phyloP scores from a whole-genome alignment of 2,888 invertebrate species.

The Onthophagus sagittarius region DNA sequence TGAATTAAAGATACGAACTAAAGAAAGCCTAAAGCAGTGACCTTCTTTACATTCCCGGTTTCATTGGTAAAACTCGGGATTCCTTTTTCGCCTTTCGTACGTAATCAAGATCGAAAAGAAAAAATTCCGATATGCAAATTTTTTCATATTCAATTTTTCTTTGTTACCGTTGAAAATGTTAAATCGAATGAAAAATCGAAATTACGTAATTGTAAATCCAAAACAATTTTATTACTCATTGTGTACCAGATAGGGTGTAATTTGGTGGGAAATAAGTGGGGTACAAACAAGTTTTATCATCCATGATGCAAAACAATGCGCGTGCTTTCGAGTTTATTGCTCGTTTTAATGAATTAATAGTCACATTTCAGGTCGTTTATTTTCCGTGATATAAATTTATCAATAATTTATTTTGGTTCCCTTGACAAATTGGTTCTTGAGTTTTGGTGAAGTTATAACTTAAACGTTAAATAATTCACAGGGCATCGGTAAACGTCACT shows the following conservation, averaged over 20 bases:
- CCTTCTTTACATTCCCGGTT: background rate
- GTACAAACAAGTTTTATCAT: background rate
- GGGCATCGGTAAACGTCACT: background rate
- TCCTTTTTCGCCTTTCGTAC: background rate
- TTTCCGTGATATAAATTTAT: no score
- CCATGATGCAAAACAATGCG: background rate
- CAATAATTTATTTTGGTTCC: background rate
- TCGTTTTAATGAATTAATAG: background rate
- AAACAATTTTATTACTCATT: background rate
- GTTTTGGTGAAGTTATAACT: background rate
- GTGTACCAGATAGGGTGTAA: background rate
- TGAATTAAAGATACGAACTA: background rate
- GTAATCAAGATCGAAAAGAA: background rate
- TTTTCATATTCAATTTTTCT: background rate
- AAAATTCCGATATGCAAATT: background rate
- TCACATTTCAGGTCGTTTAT: background rate
- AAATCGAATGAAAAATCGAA: background rate
- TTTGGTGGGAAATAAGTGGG: background rate
- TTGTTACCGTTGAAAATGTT: background rate
- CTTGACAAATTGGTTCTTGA: background rate
- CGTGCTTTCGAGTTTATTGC: background rate
- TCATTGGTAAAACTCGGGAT: background rate
- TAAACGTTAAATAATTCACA: background rate
- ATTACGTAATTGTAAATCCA: background rate
- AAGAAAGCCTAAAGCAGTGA: background rate